These are phyloP conservation scores for Pterostichus madidus DNA, from an alignment of 2,888 invertebrate genomes.

Conservation along the genomic window DNA sequence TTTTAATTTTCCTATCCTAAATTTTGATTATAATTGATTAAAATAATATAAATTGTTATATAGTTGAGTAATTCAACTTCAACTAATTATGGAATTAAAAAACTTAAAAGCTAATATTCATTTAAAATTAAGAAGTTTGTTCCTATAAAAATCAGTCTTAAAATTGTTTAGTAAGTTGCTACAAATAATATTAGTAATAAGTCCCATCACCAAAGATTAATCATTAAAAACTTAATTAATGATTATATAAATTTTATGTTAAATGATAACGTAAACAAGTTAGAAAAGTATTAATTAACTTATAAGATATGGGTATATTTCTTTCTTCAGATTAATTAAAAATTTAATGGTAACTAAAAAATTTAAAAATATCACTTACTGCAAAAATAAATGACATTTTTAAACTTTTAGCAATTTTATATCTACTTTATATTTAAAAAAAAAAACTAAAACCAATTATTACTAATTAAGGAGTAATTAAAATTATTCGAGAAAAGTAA, in stretches of 20 bases:
- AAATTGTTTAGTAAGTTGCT: background rate
- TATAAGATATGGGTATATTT: background rate
- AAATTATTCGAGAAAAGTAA: conserved; percentile 9
- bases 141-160: conserved; percentile 19
- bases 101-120: conserved; percentile 17
- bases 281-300: too few relatives aligned
- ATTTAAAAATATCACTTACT: conserved; percentile 14
- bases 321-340: background rate
- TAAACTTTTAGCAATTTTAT: background rate
- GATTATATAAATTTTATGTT: conserved; percentile 76
- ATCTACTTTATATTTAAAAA: background rate
- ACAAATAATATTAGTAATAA: background rate
- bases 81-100: background rate
- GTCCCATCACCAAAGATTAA: background rate
- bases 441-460: background rate
- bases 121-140: conserved; percentile 16
- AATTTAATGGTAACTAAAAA: conserved; percentile 17
- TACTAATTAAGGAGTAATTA: background rate
- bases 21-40: too few relatives aligned
- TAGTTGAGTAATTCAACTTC: background rate
- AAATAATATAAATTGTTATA: too few relatives aligned
- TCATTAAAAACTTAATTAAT: conserved; percentile 75
- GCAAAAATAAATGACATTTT: conserved; percentile 1
- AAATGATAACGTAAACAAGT: too few relatives aligned
- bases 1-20: too few relatives aligned